Evolutionary conservation across 2,797 vertebrate species (phyloP).

Genomic region (Columba guinea): DNA sequence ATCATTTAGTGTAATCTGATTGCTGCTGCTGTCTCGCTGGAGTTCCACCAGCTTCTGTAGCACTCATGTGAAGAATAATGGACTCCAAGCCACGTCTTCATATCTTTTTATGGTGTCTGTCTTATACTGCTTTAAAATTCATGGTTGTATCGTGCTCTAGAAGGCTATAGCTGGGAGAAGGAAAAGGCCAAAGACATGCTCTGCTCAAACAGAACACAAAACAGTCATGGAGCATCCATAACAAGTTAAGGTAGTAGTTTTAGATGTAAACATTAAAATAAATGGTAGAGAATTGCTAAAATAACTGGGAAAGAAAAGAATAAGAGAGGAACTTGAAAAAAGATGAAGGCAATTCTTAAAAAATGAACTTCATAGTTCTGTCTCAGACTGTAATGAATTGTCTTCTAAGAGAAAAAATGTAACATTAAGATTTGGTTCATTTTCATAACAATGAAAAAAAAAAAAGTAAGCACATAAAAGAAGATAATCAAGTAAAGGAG

Average conservation of each 20-base stretch:
- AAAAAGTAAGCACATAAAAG: not conserved
- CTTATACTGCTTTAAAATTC: not conserved
- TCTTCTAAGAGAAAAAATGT: not conserved
- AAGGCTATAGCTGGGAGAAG: not conserved
- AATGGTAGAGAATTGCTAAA: not conserved
- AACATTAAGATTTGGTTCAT: not conserved
- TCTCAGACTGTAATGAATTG: not conserved
- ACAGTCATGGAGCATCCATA: not conserved
- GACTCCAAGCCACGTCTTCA: not conserved
- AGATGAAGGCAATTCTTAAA: fast-evolving
- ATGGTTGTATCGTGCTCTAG: not conserved
- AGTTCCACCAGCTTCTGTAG: not conserved
- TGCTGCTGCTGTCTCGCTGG: not conserved
- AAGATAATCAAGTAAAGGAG: not conserved
- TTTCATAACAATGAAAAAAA: not conserved
- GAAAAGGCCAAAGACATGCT: not conserved
- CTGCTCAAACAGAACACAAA: not conserved
- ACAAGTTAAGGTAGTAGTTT: not conserved
- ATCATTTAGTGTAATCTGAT: not conserved
- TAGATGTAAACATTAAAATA: not conserved
- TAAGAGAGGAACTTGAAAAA: not conserved
- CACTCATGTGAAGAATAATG: not conserved
- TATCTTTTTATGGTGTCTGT: not conserved
- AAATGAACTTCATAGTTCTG: not conserved
- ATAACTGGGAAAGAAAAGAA: not conserved